Evolutionary conservation across 2,888 invertebrate genomes (phyloP).

Genomic region (Epirrita christyi): DNA sequence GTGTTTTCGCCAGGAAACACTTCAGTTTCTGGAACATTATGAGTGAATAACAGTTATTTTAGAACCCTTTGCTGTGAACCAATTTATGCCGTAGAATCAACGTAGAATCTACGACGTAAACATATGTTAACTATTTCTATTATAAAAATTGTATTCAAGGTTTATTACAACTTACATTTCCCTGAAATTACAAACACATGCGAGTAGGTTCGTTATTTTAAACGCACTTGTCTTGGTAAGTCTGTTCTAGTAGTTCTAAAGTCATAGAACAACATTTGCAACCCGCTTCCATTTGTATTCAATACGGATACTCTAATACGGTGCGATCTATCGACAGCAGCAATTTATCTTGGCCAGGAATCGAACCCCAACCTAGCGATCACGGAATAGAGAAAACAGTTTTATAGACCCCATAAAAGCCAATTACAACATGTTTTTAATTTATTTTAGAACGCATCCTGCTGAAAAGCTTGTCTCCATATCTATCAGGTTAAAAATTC

Average conservation of each 20-base stretch:
- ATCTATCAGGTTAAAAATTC: too few species aligned
- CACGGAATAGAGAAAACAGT: conserved; percentile 4
- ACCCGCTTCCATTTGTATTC: conserved; percentile 72
- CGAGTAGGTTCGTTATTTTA: conserved; percentile 4
- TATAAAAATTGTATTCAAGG: too few species aligned
- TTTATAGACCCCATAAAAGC: neutral
- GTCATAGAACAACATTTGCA: conserved; percentile 46
- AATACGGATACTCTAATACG: conserved; percentile 75
- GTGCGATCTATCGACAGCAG: conserved; percentile 68
- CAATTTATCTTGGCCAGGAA: conserved; percentile 72
- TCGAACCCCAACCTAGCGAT: conserved; percentile 66
- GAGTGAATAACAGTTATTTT: too few species aligned
- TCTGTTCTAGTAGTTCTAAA: conserved; percentile 8
- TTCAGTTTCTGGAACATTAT: conserved; percentile 13
- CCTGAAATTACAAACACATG: neutral
- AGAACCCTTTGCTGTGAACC: too few species aligned
- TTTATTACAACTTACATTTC: neutral
- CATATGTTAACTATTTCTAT: too few species aligned
- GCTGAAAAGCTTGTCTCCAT: neutral
- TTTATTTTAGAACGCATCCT: neutral
- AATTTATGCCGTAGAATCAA: too few species aligned
- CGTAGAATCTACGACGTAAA: too few species aligned
- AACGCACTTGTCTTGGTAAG: neutral
- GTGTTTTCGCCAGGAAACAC: conserved; percentile 6
- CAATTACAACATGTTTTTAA: too few species aligned